A percentile compares a stretch with the other conserved stretches of the same genome.
Conservation (phyloP, 2,113 vertebrate genomes). For the Paralichthys olivaceus region DNA sequence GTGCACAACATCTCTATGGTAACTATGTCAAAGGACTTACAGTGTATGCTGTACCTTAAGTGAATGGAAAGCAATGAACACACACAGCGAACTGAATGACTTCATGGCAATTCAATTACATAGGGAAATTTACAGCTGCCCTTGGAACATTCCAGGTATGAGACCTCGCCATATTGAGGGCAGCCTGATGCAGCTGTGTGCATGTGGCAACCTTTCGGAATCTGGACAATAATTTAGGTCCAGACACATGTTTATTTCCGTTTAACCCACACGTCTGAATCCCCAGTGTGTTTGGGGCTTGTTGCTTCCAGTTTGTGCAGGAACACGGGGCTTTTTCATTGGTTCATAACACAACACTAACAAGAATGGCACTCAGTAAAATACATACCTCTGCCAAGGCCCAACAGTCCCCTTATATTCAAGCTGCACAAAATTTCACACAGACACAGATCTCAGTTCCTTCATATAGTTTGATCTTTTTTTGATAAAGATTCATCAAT, state of each 20-base stretch:
- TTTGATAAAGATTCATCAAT: no score
- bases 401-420: no score
- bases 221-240: background rate
- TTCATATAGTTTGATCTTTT: no score
- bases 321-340: background rate
- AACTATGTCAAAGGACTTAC: constrained; percentile 69
- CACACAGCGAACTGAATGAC: constrained; percentile 58
- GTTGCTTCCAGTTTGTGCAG: background rate
- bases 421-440: no score
- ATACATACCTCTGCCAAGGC: no score
- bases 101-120: constrained; percentile 69
- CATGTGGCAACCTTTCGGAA: background rate
- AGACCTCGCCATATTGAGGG: constrained; percentile 28
- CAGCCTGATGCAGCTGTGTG: constrained; percentile 13
- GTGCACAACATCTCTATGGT: constrained; percentile 75
- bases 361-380: no score
- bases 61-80: constrained; percentile 57
- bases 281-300: background rate
- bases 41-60: constrained; percentile 43
- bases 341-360: background rate
- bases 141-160: constrained; percentile 61
- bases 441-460: no score
- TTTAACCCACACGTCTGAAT: background rate
- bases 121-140: constrained; percentile 60
- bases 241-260: background rate